Base-by-base conservation (phyloP, 2,888 invertebrate species). In the Pemphredon lugubris region DNA sequence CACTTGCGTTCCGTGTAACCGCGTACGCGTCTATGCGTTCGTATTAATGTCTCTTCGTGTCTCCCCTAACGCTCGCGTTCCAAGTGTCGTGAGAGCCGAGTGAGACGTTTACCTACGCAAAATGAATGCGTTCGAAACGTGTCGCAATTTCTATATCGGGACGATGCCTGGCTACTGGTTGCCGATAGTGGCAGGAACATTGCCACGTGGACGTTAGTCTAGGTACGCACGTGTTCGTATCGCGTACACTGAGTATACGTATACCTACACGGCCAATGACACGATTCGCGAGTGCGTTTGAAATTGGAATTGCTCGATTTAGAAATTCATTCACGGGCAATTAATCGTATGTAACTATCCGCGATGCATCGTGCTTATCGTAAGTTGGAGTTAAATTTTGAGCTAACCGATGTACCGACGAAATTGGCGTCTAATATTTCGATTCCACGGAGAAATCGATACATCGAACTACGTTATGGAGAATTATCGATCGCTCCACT, bases 71-170 rank as follows among this genome's bases (percentile, higher is more conserved):
- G 18, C 40, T 51, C 48, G 51, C 51, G 30, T 45, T 64, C 55
- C 30, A 23, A 40, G 32, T 40, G 57, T 45, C 64, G 57, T 47
- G 42, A 39, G 47, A 53, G 55, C 76, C 70, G 83, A 85, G 78
- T 86, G 82, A 86, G 84, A 86, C 82, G 82, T 86, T n/a, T 82
- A 82, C 81, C 81, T 76, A 84, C 77, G 79, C 77, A 67, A 83
- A 86, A 86, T 84, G 83, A 84, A 86, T 84, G 85, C 83, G 79
- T 86, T 86, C 84, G 83, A 85, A 82, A 82, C 82, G 77, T 82
- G 86, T 85, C 81, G 81, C 83, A 75, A 71, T 78, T 73, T 61
- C 63, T 61, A 70, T 51, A 58, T 37, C 23, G 48, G 44, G 18
- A 20, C 11, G 37, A 40, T 39, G 34, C 65, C 47, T n/a, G n/a